Percentiles rank a stretch among this genome's conserved stretches.
Conservation (phyloP, 2,888 invertebrate genomes). For the Brachypalpus laphriformis region DNA sequence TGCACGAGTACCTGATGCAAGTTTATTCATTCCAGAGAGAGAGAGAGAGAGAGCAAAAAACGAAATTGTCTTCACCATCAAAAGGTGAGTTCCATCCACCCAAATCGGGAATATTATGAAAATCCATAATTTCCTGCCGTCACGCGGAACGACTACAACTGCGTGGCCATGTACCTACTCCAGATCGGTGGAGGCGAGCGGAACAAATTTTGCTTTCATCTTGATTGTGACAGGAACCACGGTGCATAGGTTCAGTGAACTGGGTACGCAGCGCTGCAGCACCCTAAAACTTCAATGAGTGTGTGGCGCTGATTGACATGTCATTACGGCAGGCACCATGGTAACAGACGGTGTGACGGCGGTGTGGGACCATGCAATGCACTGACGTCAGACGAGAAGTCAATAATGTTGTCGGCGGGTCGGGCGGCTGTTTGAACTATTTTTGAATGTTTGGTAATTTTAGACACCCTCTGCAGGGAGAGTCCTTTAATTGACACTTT, state of each 20-base stretch:
- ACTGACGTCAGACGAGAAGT: constrained; percentile 57
- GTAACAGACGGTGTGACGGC: constrained; percentile 2
- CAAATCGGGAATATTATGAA: constrained; percentile 65
- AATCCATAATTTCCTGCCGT: constrained; percentile 63
- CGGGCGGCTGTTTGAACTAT: constrained; percentile 56
- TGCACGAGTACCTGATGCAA: constrained; percentile 32
- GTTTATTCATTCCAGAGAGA: constrained; percentile 16
- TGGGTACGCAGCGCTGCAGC: constrained; percentile 19
- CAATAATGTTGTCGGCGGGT: constrained; percentile 43
- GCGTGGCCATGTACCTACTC: too few relatives aligned
- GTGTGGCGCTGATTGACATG: constrained; percentile 66
- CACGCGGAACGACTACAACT: constrained; percentile 17
- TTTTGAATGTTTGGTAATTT: constrained; percentile 54
- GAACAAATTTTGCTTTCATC: constrained; percentile 58
- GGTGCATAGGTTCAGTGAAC: constrained; percentile 64
- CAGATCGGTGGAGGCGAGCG: constrained; percentile 1
- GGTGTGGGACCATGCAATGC: constrained; percentile 16
- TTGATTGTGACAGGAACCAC: constrained; percentile 65
- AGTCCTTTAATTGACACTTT: constrained; percentile 67
- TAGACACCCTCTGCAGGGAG: constrained; percentile 36
- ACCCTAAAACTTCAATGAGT: constrained; percentile 59
- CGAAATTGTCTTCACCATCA: constrained; percentile 20
- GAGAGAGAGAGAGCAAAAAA: neutral
- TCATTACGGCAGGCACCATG: constrained; percentile 41
- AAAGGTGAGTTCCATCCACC: constrained; percentile 51